Evolutionary conservation across 1,140 invertebrate genomes (phyloP).

Genomic region (Sipha flava): DNA sequence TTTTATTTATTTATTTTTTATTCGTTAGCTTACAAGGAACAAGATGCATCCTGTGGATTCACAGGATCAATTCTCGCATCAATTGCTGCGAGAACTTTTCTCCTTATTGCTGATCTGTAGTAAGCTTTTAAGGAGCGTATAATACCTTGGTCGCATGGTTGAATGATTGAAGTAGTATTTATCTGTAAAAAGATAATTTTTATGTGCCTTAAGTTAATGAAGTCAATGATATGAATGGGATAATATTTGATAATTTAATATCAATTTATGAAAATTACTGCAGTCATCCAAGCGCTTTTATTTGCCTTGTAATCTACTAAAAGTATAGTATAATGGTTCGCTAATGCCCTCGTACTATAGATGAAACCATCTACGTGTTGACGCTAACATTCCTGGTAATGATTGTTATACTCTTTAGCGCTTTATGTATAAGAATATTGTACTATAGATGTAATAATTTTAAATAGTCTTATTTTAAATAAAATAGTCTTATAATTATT

Average conservation of each 20-base stretch:
- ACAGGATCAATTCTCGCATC: too few species aligned
- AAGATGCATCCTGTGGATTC: not conserved
- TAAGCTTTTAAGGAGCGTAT: slow-evolving; percentile 38
- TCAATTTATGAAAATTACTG: not conserved
- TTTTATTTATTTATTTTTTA: slow-evolving; percentile 41
- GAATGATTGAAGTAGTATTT: slow-evolving; percentile 44
- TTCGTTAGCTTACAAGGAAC: not conserved
- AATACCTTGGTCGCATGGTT: slow-evolving; percentile 45
- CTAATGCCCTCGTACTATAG: too few species aligned
- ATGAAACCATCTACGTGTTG: too few species aligned
- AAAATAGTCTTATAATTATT: too few species aligned
- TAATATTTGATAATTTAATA: slow-evolving; percentile 45
- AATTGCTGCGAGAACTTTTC: not conserved
- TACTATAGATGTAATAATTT: too few species aligned
- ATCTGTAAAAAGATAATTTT: slow-evolving; percentile 43
- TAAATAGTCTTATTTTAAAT: too few species aligned
- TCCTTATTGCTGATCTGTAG: not conserved
- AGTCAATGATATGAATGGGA: slow-evolving; percentile 39
- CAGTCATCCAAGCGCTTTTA: slow-evolving; percentile 31
- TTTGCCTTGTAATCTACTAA: slow-evolving; percentile 18
- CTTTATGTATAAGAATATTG: too few species aligned
- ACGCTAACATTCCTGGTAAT: slow-evolving; percentile 21
- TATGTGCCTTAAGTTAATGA: slow-evolving; percentile 37
- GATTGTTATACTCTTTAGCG: too few species aligned
- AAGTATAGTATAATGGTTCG: too few species aligned